A percentile compares a stretch with the other conserved stretches of the same genome.
Conservation (phyloP, 2,888 invertebrate species). For the Harpalus rufipes region DNA sequence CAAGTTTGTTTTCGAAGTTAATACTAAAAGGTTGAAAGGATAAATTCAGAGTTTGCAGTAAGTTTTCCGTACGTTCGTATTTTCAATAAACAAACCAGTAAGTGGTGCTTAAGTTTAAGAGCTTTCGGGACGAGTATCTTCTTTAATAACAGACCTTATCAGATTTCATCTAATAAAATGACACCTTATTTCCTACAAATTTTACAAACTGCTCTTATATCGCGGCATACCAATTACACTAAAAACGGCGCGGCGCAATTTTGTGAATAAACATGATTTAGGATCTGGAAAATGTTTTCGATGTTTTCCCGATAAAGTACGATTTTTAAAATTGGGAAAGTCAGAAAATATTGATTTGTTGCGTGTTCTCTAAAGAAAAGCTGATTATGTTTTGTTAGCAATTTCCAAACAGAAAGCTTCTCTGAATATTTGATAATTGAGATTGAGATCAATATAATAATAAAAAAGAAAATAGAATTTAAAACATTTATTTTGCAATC, state of each 20-base stretch:
- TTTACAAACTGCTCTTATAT: background rate
- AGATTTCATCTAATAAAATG: slow-evolving; percentile 3
- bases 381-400: background rate
- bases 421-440: background rate
- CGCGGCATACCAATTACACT: background rate
- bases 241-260: background rate
- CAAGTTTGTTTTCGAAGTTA: background rate
- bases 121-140: background rate
- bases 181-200: background rate
- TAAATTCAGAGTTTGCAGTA: background rate
- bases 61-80: background rate
- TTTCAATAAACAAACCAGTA: slow-evolving; percentile 6
- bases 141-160: background rate
- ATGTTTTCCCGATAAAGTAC: background rate
- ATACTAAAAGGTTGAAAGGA: background rate
- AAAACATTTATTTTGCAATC: background rate
- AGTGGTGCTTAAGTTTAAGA: background rate
- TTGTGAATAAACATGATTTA: slow-evolving; percentile 1
- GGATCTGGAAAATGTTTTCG: background rate
- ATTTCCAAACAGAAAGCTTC: background rate
- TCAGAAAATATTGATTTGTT: slow-evolving; percentile 3
- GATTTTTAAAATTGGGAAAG: background rate
- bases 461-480: background rate
- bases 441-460: background rate
- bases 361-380: background rate